These are phyloP conservation scores for Bryconaethiops microstoma DNA, from an alignment of 2,797 vertebrate genomes.

Conservation along the genomic window DNA sequence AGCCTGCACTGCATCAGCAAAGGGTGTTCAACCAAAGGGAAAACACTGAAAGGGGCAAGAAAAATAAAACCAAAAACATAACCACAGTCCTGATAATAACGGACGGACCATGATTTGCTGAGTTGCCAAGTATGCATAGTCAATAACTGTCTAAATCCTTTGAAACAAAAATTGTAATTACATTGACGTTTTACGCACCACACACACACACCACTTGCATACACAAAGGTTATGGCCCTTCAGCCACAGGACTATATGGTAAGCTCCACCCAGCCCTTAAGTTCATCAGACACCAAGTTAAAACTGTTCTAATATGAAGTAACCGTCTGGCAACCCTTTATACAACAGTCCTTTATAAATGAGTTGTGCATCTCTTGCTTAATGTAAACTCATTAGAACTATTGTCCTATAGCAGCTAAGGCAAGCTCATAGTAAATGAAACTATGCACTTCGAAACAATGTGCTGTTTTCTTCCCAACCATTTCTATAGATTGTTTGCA, in stretches of 20 bases:
- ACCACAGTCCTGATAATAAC: neutral
- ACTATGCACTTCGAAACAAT: neutral
- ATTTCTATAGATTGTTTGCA: neutral
- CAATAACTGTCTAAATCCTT: neutral
- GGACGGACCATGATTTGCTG: neutral
- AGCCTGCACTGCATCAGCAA: neutral
- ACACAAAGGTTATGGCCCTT: neutral
- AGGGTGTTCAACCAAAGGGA: neutral
- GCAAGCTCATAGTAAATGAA: neutral
- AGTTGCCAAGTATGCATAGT: conserved; percentile 2
- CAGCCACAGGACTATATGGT: neutral
- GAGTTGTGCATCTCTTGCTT: conserved; percentile 4
- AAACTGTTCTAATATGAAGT: neutral
- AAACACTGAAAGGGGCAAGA: neutral
- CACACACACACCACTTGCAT: neutral
- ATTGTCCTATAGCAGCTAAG: neutral
- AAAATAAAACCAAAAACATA: neutral
- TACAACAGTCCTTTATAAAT: neutral
- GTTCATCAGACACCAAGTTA: neutral
- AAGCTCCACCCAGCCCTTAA: conserved; percentile 1
- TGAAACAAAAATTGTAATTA: neutral
- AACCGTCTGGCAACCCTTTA: neutral
- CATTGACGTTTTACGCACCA: neutral
- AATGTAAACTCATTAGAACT: conserved; percentile 35
- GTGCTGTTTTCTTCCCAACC: neutral